These are phyloP conservation scores for Gnatocerus cornutus DNA, from an alignment of 2,888 invertebrate species.

Conservation along the genomic window DNA sequence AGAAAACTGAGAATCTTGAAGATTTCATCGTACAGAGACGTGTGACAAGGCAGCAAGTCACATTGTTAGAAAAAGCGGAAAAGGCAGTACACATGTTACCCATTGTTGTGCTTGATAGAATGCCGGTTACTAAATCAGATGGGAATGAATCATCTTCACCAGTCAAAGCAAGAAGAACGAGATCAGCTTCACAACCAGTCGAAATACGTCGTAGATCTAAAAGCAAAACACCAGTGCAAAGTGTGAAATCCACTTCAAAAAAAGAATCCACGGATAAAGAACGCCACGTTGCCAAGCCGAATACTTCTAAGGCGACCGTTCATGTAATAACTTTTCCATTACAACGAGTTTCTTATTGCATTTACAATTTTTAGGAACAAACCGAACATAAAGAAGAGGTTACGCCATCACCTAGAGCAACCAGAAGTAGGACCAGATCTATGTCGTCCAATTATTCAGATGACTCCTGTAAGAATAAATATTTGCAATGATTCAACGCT, in stretches of 20 bases:
- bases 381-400: constrained; percentile 3
- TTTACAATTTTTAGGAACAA: neutral
- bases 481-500: neutral
- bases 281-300: neutral
- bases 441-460: constrained; percentile 55
- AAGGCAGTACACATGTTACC: neutral
- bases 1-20: constrained; percentile 49
- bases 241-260: too few species aligned
- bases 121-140: too few species aligned
- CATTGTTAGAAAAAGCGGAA: constrained; percentile 47
- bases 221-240: constrained; percentile 46
- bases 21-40: constrained; percentile 60
- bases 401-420: constrained; percentile 13
- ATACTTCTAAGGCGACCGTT: neutral
- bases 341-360: neutral
- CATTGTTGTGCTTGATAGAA: constrained; percentile 68
- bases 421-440: constrained; percentile 51
- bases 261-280: constrained; percentile 47
- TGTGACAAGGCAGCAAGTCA: constrained; percentile 72
- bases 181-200: constrained; percentile 56
- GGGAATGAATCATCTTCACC: constrained; percentile 49
- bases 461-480: constrained; percentile 21
- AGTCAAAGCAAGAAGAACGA: constrained; percentile 50
- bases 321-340: constrained; percentile 1
- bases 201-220: constrained; percentile 41